Evolutionary conservation across 1,140 invertebrate genomes (phyloP), one percentile per base, ranked within the genome.

Genomic region (Drosophila bifasciata): DNA sequence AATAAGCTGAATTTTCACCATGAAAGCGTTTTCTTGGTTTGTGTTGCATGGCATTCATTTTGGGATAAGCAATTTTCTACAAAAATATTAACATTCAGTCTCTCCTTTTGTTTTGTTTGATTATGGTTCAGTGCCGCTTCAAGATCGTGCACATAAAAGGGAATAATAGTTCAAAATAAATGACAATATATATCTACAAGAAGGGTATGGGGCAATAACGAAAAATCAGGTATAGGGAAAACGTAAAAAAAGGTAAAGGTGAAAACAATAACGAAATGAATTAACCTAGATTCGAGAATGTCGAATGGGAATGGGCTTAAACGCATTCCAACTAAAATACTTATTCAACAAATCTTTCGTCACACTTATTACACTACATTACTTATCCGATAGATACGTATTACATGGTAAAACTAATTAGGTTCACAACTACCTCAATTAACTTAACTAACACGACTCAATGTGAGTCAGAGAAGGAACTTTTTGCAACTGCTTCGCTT

Each of bases 381-480:
- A 68, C 64, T 68, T 49, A 28, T 19, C 25, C 6, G 28, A 9
- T 3, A 23, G 25, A 49, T 61, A 41, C 7, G 36, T 21, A 11
- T 44, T 64, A 59, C n/a, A n/a, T 17, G 55, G 43, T 61, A 56
- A 5, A 48, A 49, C 55, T 75, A 75, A 72, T 53, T 75, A 75
- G 46, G 53, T 75, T 48, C 40, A 25, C 40, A 68, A 83, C 58
- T 76, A 69, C 40, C 66, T 71, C 46, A 73, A 62, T 72, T 32
- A 40, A 17, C 73, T 70, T 76, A 70, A 40, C 28, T 57, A 68
- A 49, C 61, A 72, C 55, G 60, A 88, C 83, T 88, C 83, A 88
- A 88, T 88, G 71, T 88, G 83, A 88, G 83, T 88, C 70, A 88
- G 36, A 25, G 19, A 88, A 89, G 78, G 83, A 88, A 88, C 79